phyloP scores from a whole-genome alignment of 2,113 vertebrate genomes.

The Trematocara variabile region DNA sequence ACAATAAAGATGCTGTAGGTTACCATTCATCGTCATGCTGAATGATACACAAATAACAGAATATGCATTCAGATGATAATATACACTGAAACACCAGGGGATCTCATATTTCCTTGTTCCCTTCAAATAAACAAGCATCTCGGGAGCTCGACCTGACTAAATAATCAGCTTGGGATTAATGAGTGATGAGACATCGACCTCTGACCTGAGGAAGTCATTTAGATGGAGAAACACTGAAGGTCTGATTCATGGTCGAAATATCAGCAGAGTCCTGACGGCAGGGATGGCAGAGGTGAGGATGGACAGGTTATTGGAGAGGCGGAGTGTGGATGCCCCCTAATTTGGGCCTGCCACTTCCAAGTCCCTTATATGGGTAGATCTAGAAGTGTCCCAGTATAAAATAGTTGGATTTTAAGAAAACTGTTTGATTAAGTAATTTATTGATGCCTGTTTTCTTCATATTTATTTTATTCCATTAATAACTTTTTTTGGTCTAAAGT shows the following conservation, averaged over 20 bases:
- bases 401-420: neutral
- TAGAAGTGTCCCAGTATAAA: neutral
- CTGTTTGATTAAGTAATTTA: neutral
- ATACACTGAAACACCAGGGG: neutral
- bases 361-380: too few relatives aligned
- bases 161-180: slow-evolving; percentile 32
- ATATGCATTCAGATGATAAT: neutral
- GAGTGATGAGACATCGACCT: slow-evolving; percentile 62
- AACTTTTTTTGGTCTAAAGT: neutral
- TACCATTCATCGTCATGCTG: neutral
- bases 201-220: slow-evolving; percentile 78
- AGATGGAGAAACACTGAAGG: slow-evolving; percentile 66
- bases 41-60: neutral
- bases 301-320: slow-evolving; percentile 54
- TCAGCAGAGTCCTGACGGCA: slow-evolving; percentile 47
- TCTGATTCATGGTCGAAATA: slow-evolving; percentile 57
- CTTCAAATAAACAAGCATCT: slow-evolving; percentile 24
- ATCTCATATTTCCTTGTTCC: neutral
- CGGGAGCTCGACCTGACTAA: slow-evolving; percentile 19
- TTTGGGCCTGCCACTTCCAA: neutral
- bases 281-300: slow-evolving; percentile 42
- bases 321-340: slow-evolving; percentile 4
- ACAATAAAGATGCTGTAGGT: neutral
- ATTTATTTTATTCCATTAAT: neutral
- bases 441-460: neutral